These are phyloP conservation scores for Chironomus riparius DNA, from an alignment of 2,888 invertebrate species.

Conservation along the genomic window DNA sequence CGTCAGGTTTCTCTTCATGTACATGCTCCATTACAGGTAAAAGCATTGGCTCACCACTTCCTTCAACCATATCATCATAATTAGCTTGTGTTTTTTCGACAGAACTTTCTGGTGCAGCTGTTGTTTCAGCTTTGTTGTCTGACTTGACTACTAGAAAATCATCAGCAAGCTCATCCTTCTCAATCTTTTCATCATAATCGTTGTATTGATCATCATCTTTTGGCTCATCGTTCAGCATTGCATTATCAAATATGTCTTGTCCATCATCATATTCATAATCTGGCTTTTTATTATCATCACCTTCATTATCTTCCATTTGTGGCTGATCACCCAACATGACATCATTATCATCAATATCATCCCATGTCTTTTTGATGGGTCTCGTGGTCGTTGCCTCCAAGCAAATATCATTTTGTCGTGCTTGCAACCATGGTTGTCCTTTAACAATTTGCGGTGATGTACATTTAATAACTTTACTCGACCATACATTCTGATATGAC, in stretches of 20 bases:
- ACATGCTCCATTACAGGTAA: neutral
- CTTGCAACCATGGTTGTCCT: slow-evolving; percentile 49
- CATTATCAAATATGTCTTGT: neutral
- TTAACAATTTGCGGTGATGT: slow-evolving; percentile 46
- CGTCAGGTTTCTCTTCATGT: slow-evolving; percentile 28
- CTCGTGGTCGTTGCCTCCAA: slow-evolving; percentile 34
- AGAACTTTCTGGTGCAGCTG: slow-evolving; percentile 35
- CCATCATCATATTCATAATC: neutral
- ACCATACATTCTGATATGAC: slow-evolving; percentile 46
- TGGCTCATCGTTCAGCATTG: neutral
- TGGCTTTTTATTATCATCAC: slow-evolving; percentile 29
- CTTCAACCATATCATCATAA: slow-evolving; percentile 39
- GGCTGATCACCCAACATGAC: slow-evolving; percentile 58
- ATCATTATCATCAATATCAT: slow-evolving; percentile 42
- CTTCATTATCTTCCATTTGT: slow-evolving; percentile 31
- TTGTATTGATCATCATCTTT: neutral
- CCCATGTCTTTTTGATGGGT: neutral
- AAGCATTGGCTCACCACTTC: neutral
- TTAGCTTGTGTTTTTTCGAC: slow-evolving; percentile 34
- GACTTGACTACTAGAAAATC: slow-evolving; percentile 35
- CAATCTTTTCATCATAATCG: neutral
- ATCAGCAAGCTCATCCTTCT: slow-evolving; percentile 28
- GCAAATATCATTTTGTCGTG: slow-evolving; percentile 50
- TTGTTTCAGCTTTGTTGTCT: slow-evolving; percentile 23
- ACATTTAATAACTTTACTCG: slow-evolving; percentile 49